Evolutionary conservation across 2,797 vertebrate species (phyloP), one percentile per base, ranked within the genome.

Genomic region (Myripristis jacobus): DNA sequence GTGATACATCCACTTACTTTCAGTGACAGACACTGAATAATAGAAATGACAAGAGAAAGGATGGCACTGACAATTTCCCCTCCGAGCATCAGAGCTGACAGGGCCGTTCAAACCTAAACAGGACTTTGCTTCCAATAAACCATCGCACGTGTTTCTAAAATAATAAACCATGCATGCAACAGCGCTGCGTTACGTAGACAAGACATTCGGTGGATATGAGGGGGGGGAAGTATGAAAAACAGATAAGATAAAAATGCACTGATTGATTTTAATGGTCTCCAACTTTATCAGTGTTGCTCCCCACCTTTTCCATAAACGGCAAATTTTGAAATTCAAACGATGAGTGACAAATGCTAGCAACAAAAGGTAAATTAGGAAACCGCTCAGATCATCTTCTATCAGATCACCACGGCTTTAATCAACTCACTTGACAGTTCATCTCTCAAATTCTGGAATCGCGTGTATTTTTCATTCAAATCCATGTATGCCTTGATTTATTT

Each of bases 1-100:
- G 69, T 9, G n/a, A 62, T 48, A 58, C 66, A 69, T 67, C 36
- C 58, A 80, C 55, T 34, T n/a, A 52, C 55, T 55, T 70, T 47
- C 62, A 41, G 44, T 80, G 74, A 70, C 58, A 80, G 66, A 63
- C 29, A 24, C 16, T 73, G 46, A 80, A 75, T 57, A 72, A 78
- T 31, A 76, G 44, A 69, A 75, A 77, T 68, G 66, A 70, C 53
- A 25, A 66, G 29, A 66, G 29, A 31, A 59, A 38, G 36, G 9
- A 16, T 18, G 18, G 15, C 15, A 19, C 18, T 66, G 71, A 77
- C 78, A 75, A 59, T 56, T 75, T 71, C 38, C 53, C 43, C 51
- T 69, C 51, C 69, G 43, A 64, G 38, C 53, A 48, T 59, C 18
- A 9, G 11, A 66, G 66, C 36, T 68, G 77, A 81, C 70, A 60